These are phyloP conservation scores for Ypsolopha sequella DNA, from an alignment of 2,888 invertebrate genomes.

Conservation along the genomic window DNA sequence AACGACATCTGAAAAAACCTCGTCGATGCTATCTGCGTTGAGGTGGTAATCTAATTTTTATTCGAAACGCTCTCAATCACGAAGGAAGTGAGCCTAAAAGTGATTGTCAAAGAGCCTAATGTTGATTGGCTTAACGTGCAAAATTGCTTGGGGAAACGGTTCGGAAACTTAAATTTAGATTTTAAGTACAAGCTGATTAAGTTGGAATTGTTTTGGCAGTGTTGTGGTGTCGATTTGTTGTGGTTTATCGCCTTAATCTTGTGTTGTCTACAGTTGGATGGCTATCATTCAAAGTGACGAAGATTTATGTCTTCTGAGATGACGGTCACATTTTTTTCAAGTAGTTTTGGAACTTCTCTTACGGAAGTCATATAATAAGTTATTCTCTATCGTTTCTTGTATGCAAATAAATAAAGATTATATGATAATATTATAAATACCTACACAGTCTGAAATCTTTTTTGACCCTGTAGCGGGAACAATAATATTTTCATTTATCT, in stretches of 20 bases:
- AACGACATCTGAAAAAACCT: conserved; percentile 44
- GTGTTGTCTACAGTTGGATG: conserved; percentile 31
- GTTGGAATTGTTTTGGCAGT: conserved; percentile 14
- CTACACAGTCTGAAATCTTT: too few relatives aligned
- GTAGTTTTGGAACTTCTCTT: too few relatives aligned
- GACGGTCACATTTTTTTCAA: neutral
- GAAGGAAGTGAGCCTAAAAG: conserved; percentile 58
- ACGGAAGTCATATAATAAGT: too few relatives aligned
- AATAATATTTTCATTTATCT: too few relatives aligned
- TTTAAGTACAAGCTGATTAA: conserved; percentile 14
- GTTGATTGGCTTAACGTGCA: conserved; percentile 48
- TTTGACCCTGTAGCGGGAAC: too few relatives aligned
- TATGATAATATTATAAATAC: too few relatives aligned
- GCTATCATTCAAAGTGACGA: conserved; percentile 33
- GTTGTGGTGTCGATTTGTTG: neutral
- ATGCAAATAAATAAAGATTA: neutral
- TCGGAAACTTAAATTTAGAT: conserved; percentile 13
- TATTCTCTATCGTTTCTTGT: neutral
- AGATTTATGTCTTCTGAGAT: conserved; percentile 39
- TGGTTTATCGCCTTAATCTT: conserved; percentile 20
- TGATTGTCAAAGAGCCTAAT: conserved; percentile 55
- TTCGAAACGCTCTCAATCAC: conserved; percentile 57
- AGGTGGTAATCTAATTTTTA: conserved; percentile 67
- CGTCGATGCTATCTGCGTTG: conserved; percentile 54
- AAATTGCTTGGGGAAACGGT: conserved; percentile 12